phyloP scores from a whole-genome alignment of 1,140 invertebrate species.

The Bradynema listronoti region DNA sequence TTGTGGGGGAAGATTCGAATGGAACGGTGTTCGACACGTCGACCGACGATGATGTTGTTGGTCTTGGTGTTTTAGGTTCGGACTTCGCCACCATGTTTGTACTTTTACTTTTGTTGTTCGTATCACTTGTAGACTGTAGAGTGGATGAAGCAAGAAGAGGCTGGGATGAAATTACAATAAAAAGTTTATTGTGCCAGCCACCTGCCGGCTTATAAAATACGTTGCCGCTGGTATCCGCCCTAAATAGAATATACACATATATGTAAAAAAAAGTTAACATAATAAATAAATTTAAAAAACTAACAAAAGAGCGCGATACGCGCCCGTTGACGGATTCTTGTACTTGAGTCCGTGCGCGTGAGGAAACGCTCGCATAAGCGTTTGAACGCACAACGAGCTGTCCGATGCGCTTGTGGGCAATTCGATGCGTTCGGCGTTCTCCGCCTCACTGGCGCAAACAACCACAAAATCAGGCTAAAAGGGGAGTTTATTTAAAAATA shows the following conservation, averaged over 20 bases:
- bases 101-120: no score
- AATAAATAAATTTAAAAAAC: conserved; percentile 57
- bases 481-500: no score
- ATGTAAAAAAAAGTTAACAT: not conserved
- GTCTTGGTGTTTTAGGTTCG: no score
- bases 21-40: no score
- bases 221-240: conserved; percentile 1
- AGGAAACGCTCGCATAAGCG: conserved; percentile 81
- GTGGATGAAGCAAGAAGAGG: no score
- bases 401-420: conserved; percentile 70
- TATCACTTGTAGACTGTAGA: no score
- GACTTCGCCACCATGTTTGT: no score
- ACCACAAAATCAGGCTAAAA: no score
- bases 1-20: no score
- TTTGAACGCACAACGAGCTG: conserved; percentile 68
- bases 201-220: conserved; percentile 43
- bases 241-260: not conserved
- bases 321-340: conserved; percentile 74
- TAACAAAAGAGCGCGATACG: conserved; percentile 76
- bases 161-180: conserved; percentile 44
- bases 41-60: no score
- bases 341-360: conserved; percentile 88
- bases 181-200: conserved; percentile 50
- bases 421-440: conserved; percentile 85
- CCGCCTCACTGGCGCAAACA: conserved; percentile 64